phyloP scores from a whole-genome alignment of 2,797 vertebrate genomes.

The Intellagama lesueurii region DNA sequence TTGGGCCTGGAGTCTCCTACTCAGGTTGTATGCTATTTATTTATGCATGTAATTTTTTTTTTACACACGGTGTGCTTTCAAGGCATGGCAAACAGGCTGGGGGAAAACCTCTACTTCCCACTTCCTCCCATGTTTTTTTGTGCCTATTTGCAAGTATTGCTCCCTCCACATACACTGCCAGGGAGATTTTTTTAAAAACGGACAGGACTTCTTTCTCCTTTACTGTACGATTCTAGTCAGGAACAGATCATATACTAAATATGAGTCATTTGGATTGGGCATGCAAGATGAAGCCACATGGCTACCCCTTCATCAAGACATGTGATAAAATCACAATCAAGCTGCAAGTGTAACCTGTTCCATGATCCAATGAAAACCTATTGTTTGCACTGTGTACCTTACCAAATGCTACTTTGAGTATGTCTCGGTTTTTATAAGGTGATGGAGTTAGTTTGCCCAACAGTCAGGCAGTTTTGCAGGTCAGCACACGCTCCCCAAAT shows the following conservation, averaged over 20 bases:
- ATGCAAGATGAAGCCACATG: background rate
- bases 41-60: too few species aligned
- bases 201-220: background rate
- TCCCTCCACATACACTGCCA: background rate
- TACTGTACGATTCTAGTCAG: background rate
- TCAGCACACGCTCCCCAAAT: conserved; percentile 12
- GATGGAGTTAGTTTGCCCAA: background rate
- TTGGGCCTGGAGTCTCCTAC: too few species aligned
- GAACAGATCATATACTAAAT: background rate
- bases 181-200: background rate
- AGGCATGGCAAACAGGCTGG: background rate
- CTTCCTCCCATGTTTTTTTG: background rate
- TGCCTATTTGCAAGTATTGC: background rate
- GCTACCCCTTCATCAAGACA: background rate
- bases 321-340: background rate
- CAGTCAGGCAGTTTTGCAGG: background rate
- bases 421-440: background rate
- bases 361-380: background rate
- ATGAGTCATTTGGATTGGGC: background rate
- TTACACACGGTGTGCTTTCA: background rate
- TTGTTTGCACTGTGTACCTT: background rate
- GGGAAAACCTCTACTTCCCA: background rate
- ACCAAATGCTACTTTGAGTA: background rate
- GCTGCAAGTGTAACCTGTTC: background rate
- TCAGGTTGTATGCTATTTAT: too few species aligned